These are phyloP conservation scores for Cyanoliseus patagonus DNA, from an alignment of 2,113 vertebrate genomes.

Conservation along the genomic window DNA sequence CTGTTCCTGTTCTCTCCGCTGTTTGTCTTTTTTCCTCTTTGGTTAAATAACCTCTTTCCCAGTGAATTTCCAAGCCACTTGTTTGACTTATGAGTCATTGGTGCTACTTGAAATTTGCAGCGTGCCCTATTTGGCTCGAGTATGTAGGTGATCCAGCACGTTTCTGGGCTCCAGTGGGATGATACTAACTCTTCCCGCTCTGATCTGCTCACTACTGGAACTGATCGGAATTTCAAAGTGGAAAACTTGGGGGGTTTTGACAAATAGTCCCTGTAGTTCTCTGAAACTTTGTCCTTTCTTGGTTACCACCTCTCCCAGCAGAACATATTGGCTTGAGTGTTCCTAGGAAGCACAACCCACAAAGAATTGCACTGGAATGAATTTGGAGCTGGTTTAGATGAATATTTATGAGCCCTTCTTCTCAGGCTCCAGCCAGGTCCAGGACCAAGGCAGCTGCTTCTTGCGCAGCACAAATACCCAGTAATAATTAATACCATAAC, in stretches of 20 bases:
- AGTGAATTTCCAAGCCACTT: conserved; percentile 26
- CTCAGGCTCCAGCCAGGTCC: neutral
- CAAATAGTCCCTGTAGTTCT: neutral
- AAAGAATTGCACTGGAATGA: neutral
- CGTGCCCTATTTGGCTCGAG: neutral
- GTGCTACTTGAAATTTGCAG: neutral
- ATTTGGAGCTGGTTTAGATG: neutral
- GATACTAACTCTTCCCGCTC: neutral
- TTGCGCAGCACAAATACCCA: neutral
- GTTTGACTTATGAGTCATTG: neutral
- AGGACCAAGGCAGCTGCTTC: neutral
- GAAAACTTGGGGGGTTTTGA: neutral
- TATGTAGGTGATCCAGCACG: neutral
- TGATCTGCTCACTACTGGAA: neutral
- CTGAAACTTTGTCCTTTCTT: neutral
- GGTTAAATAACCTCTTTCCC: neutral
- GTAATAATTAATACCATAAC: neutral
- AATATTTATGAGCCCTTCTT: neutral
- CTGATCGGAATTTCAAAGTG: neutral
- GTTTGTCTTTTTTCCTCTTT: neutral
- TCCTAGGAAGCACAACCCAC: neutral
- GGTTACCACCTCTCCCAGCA: neutral
- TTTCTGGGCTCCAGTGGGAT: neutral
- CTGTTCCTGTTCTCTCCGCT: neutral
- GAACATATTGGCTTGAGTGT: neutral